phyloP scores from a whole-genome alignment of 2,113 vertebrate species.

The Anser cygnoides region DNA sequence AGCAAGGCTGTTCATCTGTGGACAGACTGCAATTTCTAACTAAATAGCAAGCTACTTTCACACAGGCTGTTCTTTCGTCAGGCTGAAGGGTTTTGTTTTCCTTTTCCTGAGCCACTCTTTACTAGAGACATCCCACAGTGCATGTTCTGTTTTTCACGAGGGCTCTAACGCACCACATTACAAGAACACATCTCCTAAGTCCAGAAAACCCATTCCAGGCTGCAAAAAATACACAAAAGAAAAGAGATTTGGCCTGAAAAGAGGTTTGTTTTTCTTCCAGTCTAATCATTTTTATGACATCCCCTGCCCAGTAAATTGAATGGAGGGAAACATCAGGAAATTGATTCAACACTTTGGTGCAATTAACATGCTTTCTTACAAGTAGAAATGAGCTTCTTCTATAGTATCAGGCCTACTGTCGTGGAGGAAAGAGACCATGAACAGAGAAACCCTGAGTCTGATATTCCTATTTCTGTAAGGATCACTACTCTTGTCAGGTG shows the following conservation, averaged over 20 bases:
- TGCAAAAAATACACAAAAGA: neutral
- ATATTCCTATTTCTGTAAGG: neutral
- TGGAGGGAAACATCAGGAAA: neutral
- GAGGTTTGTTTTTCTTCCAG: neutral
- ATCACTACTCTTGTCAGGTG: neutral
- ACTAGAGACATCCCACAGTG: slow-evolving; percentile 42
- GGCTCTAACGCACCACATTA: neutral
- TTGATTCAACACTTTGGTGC: neutral
- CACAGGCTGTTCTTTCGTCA: slow-evolving; percentile 41
- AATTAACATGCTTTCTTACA: neutral
- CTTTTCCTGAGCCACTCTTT: slow-evolving; percentile 46
- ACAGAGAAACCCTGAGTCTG: neutral
- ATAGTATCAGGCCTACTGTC: neutral
- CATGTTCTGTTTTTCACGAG: slow-evolving; percentile 60
- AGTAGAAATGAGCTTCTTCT: neutral
- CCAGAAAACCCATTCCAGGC: slow-evolving; percentile 15
- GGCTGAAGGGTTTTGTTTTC: slow-evolving; percentile 58
- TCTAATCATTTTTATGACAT: neutral
- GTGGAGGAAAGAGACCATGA: neutral
- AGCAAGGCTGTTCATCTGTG: slow-evolving; percentile 52
- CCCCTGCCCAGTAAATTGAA: neutral
- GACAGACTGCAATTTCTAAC: slow-evolving; percentile 52
- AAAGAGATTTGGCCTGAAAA: neutral
- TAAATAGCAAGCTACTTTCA: slow-evolving; percentile 56
- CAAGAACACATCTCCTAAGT: slow-evolving; percentile 15